phyloP scores from a whole-genome alignment of 2,797 vertebrate species.

The Halcyon leucocephala region DNA sequence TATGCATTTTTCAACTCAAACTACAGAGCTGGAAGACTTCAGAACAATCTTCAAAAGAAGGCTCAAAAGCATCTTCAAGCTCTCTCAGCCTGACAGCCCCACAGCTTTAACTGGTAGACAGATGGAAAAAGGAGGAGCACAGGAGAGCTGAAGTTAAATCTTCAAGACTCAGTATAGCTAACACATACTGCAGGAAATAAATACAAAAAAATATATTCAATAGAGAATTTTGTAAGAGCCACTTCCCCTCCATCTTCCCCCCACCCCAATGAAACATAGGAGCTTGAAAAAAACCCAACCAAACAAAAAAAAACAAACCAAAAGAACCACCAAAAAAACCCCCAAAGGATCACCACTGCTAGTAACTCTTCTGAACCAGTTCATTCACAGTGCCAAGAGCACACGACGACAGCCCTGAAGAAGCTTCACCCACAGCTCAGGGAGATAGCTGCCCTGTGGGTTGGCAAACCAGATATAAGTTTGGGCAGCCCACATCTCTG shows the following conservation, averaged over 20 bases:
- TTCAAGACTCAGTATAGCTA: neutral
- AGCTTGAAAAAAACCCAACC: neutral
- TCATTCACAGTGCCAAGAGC: neutral
- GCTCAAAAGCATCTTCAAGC: constrained; percentile 6
- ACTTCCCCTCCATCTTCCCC: neutral
- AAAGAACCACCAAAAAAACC: no score
- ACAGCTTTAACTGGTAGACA: neutral
- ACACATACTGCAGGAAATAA: neutral
- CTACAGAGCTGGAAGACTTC: neutral
- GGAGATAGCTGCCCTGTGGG: fast-evolving
- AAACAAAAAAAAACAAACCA: no score
- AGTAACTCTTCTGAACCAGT: neutral
- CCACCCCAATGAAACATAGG: neutral
- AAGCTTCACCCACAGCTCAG: neutral
- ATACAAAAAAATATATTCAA: neutral
- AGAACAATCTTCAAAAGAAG: constrained; percentile 8
- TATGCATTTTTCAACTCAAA: neutral
- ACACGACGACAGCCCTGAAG: neutral
- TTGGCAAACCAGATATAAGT: neutral
- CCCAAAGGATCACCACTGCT: neutral
- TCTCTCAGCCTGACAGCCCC: neutral
- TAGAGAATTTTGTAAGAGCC: neutral
- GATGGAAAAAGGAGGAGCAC: neutral
- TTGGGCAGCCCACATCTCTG: neutral
- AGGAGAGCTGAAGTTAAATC: neutral